Conservation (phyloP, 2,113 vertebrate species). For the Heterocephalus glaber region DNA sequence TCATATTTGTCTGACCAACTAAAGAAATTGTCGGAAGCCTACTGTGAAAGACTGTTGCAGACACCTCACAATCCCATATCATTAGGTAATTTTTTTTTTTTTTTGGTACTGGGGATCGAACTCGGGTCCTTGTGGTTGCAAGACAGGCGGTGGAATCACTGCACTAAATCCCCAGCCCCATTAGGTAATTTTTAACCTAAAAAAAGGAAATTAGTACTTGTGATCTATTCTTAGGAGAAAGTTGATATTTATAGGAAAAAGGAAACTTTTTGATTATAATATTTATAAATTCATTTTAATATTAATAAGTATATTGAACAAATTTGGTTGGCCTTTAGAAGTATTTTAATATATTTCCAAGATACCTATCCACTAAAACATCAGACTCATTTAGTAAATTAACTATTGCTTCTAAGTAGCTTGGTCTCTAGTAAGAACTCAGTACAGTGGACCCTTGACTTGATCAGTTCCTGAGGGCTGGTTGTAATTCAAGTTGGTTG, state of each 20-base stretch:
- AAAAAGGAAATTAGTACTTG: constrained; percentile 31
- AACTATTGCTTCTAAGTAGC: constrained; percentile 36
- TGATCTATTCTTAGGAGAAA: neutral
- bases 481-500: too few relatives aligned
- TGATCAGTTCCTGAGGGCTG: too few relatives aligned
- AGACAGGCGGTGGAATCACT: too few relatives aligned
- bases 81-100: constrained; percentile 91
- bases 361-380: constrained; percentile 20
- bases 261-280: neutral
- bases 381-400: constrained; percentile 9
- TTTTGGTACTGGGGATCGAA: too few relatives aligned
- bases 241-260: constrained; percentile 43
- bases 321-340: constrained; percentile 50
- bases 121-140: too few relatives aligned
- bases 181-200: constrained; percentile 87
- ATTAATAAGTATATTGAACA: constrained; percentile 57
- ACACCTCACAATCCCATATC: constrained; percentile 98
- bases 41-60: constrained; percentile 92
- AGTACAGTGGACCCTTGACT: neutral
- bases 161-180: too few relatives aligned
- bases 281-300: constrained; percentile 53
- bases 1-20: constrained; percentile 91
- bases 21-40: constrained; percentile 90
- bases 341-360: constrained; percentile 57
- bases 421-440: neutral